Percentiles rank a stretch among this genome's conserved stretches.
phyloP scores from a whole-genome alignment of 2,888 invertebrate genomes.

The Sarcophaga carnaria region DNA sequence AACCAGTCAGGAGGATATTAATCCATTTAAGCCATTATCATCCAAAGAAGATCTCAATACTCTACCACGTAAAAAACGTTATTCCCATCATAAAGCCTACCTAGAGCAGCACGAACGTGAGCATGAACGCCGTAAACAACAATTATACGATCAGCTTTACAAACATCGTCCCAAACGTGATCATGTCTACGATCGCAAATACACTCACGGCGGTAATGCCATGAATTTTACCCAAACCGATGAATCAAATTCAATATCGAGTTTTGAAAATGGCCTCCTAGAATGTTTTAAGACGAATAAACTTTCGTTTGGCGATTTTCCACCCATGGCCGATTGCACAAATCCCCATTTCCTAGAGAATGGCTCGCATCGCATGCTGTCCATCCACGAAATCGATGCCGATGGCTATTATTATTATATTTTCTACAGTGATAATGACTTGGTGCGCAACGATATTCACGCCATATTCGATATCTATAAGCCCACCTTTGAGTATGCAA shows the following conservation, averaged over 20 bases:
- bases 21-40: background rate
- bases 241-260: conserved; percentile 88
- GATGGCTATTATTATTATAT: conserved; percentile 95
- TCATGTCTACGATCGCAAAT: conserved; percentile 87
- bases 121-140: conserved; percentile 39
- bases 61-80: conserved; percentile 24
- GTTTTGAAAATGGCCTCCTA: conserved; percentile 90
- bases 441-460: conserved; percentile 90
- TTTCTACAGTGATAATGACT: conserved; percentile 93
- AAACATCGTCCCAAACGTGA: conserved; percentile 78
- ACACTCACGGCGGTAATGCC: conserved; percentile 89
- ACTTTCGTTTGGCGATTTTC: conserved; percentile 87
- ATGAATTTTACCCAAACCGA: conserved; percentile 84
- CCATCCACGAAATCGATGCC: conserved; percentile 87
- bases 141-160: conserved; percentile 77
- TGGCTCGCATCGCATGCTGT: conserved; percentile 86
- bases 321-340: conserved; percentile 86
- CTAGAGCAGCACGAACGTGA: conserved; percentile 11
- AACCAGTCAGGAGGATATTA: conserved; percentile 35
- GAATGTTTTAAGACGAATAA: conserved; percentile 90
- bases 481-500: conserved; percentile 90
- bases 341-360: conserved; percentile 87
- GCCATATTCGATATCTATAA: conserved; percentile 93
- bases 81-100: conserved; percentile 7
- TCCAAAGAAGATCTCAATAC: conserved; percentile 19